Conservation (phyloP, 2,888 invertebrate genomes). For the Heliconius cydno region DNA sequence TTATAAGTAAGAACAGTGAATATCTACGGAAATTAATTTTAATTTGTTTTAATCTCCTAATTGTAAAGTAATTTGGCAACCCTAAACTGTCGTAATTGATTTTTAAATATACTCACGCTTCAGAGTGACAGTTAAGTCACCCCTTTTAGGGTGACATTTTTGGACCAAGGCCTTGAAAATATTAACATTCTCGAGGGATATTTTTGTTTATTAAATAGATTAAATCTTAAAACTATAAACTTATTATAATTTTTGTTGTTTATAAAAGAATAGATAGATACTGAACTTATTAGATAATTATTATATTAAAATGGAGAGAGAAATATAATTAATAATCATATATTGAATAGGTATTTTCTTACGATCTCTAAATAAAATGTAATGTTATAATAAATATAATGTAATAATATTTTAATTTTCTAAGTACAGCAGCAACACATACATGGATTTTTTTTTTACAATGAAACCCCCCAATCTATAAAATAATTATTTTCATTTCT, state of each 20-base stretch:
- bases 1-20: background rate
- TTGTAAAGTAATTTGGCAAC: background rate
- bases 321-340: too few species aligned
- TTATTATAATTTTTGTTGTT: background rate
- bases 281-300: background rate
- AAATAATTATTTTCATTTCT: too few species aligned
- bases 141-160: background rate
- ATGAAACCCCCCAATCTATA: too few species aligned
- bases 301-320: too few species aligned
- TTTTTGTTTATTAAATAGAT: too few species aligned
- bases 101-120: slow-evolving; percentile 7
- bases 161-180: background rate
- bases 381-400: too few species aligned
- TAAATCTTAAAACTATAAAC: too few species aligned
- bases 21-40: background rate
- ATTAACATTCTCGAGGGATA: background rate
- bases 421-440: too few species aligned
- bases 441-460: too few species aligned
- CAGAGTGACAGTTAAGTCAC: slow-evolving; percentile 4
- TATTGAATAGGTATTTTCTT: too few species aligned
- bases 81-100: background rate
- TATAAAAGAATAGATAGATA: background rate
- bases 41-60: background rate
- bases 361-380: too few species aligned
- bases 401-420: too few species aligned